Evolutionary conservation across 2,888 invertebrate genomes (phyloP).

Genomic region (Rhaphigaster nebulosa): DNA sequence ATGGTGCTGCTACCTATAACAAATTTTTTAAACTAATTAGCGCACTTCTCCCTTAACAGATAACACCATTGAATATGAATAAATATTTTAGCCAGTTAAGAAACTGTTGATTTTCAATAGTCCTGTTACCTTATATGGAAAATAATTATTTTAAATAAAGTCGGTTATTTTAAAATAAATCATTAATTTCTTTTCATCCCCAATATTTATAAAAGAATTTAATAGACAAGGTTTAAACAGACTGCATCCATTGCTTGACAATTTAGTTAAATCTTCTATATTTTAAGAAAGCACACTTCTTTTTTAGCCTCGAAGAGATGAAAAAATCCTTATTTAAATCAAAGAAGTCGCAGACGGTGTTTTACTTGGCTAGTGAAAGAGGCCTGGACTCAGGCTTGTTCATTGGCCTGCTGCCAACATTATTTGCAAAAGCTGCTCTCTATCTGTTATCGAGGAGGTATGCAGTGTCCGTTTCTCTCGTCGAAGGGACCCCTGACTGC

Average conservation of each 20-base stretch:
- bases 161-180: no score
- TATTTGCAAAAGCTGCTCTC: slow-evolving; percentile 72
- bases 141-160: no score
- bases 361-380: slow-evolving; percentile 72
- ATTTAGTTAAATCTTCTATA: background rate
- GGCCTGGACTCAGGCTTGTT: slow-evolving; percentile 74
- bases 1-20: background rate
- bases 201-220: no score
- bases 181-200: no score
- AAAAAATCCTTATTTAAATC: slow-evolving; percentile 35
- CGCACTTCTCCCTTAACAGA: background rate
- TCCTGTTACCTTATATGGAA: no score
- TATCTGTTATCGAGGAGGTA: slow-evolving; percentile 76
- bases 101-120: no score
- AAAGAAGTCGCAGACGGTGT: slow-evolving; percentile 69
- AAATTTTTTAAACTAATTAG: background rate
- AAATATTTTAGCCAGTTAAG: no score
- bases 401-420: slow-evolving; percentile 75
- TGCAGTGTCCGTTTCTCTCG: slow-evolving; percentile 40
- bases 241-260: background rate
- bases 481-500: slow-evolving; percentile 52
- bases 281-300: background rate
- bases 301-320: slow-evolving; percentile 46
- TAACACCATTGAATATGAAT: no score
- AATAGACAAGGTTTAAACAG: no score